Conservation (phyloP, 2,797 vertebrate species). For the Poecilia wingei region DNA sequence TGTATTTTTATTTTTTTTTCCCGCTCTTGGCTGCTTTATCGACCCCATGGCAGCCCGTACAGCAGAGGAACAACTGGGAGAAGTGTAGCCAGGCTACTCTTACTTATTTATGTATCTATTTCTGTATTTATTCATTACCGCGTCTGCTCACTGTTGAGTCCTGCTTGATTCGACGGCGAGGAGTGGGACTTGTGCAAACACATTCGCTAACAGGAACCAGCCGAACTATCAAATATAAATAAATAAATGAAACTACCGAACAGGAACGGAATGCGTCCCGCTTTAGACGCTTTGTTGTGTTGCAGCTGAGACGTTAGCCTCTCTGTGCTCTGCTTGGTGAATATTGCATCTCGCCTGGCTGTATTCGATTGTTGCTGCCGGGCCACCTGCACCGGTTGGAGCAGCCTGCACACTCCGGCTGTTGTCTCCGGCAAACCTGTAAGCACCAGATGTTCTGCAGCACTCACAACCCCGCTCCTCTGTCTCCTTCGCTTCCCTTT, state of each 20-base stretch:
- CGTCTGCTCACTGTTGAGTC: constrained; percentile 56
- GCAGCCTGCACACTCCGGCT: constrained; percentile 43
- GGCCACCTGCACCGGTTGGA: constrained; percentile 55
- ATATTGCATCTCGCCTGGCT: constrained; percentile 53
- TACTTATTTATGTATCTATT: constrained; percentile 81
- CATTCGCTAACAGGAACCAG: constrained; percentile 36
- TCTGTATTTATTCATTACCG: constrained; percentile 78
- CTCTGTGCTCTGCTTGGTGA: constrained; percentile 34
- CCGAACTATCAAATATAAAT: constrained; percentile 16
- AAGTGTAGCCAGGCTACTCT: constrained; percentile 58
- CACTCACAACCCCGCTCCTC: constrained; percentile 40
- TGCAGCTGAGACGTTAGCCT: constrained; percentile 12
- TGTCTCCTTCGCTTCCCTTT: constrained; percentile 17
- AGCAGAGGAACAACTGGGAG: constrained; percentile 60
- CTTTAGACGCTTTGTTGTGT: constrained; percentile 19
- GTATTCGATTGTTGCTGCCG: constrained; percentile 51
- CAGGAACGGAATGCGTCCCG: constrained; percentile 22
- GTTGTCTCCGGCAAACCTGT: constrained; percentile 57
- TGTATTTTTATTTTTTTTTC: constrained; percentile 45
- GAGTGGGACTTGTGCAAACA: constrained; percentile 62
- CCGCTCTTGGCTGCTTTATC: constrained; percentile 65
- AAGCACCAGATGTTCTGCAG: constrained; percentile 71
- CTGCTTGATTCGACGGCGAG: constrained; percentile 64
- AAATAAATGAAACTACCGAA: constrained; percentile 9
- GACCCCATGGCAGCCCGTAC: constrained; percentile 64